Percentiles rank a stretch among this genome's conserved stretches.
These are phyloP conservation scores for Cyclargus thomasi DNA, from an alignment of 1,140 invertebrate genomes.

Conservation along the genomic window DNA sequence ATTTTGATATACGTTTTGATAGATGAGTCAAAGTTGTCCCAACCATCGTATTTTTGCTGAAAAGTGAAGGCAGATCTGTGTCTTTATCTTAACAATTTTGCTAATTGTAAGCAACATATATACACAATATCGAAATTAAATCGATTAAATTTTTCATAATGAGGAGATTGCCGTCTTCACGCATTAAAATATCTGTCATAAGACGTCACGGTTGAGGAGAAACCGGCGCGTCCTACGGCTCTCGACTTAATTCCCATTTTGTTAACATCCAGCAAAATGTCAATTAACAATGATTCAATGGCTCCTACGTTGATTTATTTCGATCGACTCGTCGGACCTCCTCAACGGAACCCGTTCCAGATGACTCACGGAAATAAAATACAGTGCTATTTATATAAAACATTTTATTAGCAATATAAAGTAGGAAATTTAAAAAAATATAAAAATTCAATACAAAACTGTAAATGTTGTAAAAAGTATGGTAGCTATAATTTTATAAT, in stretches of 20 bases:
- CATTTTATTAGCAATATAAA: slow-evolving; percentile 74
- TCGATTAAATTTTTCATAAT: neutral
- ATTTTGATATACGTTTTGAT: too few relatives aligned
- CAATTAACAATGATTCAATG: slow-evolving; percentile 3
- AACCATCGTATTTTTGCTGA: too few relatives aligned
- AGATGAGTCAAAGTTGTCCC: too few relatives aligned
- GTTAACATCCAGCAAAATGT: slow-evolving; percentile 18
- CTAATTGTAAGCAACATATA: too few relatives aligned
- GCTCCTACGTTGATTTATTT: neutral
- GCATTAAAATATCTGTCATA: neutral
- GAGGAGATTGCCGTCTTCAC: neutral
- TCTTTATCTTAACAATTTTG: too few relatives aligned
- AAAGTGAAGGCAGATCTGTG: too few relatives aligned
- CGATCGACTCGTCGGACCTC: neutral
- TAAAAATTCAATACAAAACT: slow-evolving; percentile 69
- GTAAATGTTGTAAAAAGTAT: slow-evolving; percentile 67
- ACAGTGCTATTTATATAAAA: slow-evolving; percentile 50
- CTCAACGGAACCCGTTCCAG: neutral
- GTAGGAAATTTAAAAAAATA: slow-evolving; percentile 70
- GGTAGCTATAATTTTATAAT: slow-evolving; percentile 53
- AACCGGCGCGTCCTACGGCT: neutral
- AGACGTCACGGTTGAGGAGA: neutral
- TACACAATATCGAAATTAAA: too few relatives aligned
- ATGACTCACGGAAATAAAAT: slow-evolving; percentile 33
- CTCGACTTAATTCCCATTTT: slow-evolving; percentile 8